Evolutionary conservation across 2,113 vertebrate species (phyloP), one percentile per base, ranked within the genome.

Genomic region (Syngnathoides biaculeatus): DNA sequence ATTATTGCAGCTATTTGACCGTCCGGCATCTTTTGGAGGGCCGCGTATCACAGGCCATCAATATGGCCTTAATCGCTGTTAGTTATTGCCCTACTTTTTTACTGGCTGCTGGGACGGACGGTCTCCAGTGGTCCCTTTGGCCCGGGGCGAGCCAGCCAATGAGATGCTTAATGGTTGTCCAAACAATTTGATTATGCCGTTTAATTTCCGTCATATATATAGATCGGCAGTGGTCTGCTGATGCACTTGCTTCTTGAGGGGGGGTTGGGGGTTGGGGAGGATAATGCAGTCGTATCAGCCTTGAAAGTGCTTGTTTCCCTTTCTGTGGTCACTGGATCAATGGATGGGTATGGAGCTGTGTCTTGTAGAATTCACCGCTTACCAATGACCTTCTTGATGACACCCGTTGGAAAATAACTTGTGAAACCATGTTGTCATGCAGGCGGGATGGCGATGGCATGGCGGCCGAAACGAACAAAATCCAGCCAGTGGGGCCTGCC

Each of bases 1-100:
- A 95, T 94, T 94, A 96, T 94, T 90, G 92, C 89, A 86, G 87
- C 89, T 93, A 89, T 93, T 93, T 93, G 92, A 93, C 92, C 91
- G 91, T 92, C 90, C 89, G 87, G 89, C 80, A 82, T 93, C 92
- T 93, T 92, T 93, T 88, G 91, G 92, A 92, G 93, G 92, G 91
- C 80, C 0, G 45, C 84, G 89, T 94, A 93, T 94, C 94, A 93
- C 85, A 76, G 86, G 81, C 90, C 90, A 93, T 96, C 89, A 93
- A 94, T 93, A 92, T 92, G 90, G 90, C 91, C 91, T 91, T 93
- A 93, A 94, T 93, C 91, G 71, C 35, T 61, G 88, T 93, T 93
- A 91, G 93, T 93, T 92, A 93, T 92, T 85, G 89, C 90, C 85
- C 85, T 85, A 89, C 87, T 93, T 90, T 91, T 92, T 93, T 90